Evolutionary conservation across 2,888 invertebrate species (phyloP).

Genomic region (Drosophila percnosoma): DNA sequence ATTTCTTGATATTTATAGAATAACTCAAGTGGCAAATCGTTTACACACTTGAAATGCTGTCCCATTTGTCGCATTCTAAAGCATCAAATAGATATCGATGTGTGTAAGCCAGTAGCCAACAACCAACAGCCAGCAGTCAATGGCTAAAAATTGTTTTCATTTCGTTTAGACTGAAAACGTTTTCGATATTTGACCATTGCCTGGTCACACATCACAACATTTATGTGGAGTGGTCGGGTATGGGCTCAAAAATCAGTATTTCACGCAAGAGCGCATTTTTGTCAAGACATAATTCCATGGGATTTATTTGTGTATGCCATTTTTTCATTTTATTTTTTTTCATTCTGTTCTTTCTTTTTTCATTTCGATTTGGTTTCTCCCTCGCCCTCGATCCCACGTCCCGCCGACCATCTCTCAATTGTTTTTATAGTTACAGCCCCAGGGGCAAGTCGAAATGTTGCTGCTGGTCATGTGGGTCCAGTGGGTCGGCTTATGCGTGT

Average conservation of each 20-base stretch:
- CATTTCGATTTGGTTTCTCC: slow-evolving; percentile 50
- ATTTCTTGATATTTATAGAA: slow-evolving; percentile 81
- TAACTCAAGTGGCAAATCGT: slow-evolving; percentile 83
- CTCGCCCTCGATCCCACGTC: slow-evolving; percentile 2
- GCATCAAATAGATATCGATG: slow-evolving; percentile 58
- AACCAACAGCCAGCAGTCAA: slow-evolving; percentile 31
- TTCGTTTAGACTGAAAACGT: slow-evolving; percentile 56
- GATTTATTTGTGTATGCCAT: slow-evolving; percentile 78
- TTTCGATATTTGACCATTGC: slow-evolving; percentile 76
- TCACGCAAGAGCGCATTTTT: slow-evolving; percentile 79
- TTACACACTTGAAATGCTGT: slow-evolving; percentile 81
- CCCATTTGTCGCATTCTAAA: slow-evolving; percentile 69
- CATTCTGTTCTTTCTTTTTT: slow-evolving; percentile 24
- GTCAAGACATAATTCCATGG: slow-evolving; percentile 81
- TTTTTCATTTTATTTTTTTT: slow-evolving; percentile 26
- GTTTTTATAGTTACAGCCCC: slow-evolving; percentile 64
- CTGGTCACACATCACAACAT: slow-evolving; percentile 62
- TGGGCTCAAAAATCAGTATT: slow-evolving; percentile 73
- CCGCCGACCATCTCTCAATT: slow-evolving; percentile 26
- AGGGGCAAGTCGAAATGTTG: slow-evolving; percentile 17
- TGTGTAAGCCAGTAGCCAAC: slow-evolving; percentile 8
- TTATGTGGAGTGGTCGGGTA: slow-evolving; percentile 9
- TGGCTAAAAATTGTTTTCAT: slow-evolving; percentile 64
- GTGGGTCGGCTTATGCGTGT: slow-evolving; percentile 66
- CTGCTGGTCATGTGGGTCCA: slow-evolving; percentile 37